Evolutionary conservation across 35 echinoderm and acorn worm genomes (phyloP), one percentile per base, ranked within the genome.

Genomic region (Diadema setosum): DNA sequence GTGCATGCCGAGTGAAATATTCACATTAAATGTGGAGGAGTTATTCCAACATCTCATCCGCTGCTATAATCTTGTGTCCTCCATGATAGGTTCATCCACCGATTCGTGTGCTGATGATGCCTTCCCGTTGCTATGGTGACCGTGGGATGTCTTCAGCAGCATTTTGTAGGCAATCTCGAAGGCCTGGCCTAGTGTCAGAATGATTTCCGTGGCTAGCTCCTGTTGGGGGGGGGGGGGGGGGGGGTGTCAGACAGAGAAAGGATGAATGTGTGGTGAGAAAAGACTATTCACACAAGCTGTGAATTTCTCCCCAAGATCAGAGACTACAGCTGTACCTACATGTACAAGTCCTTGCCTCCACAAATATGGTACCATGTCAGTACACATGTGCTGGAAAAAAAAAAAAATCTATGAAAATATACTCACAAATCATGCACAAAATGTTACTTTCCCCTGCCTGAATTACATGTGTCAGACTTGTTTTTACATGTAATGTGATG

Each of bases 131-230:
- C 32, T 50, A n/a, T n/a, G n/a, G n/a, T 81, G 76, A 41, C 11
- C 31, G 17, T 39, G 57, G 5, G 50, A 29, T 30, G 67, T 80
- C 80, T 97, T 91, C 29, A 94, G 48, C 7, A 98, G 65, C 89
- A 98, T 91, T 55, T 98, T 93, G 64, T 98, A 98, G 44, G 95
- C 96, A 11, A 98, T 87, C 63, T 94, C 95, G 85, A 98, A 98
- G 18, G 96, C 96, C 84, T 94, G 95, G 27, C 95, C 96, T 33
- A 98, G 89, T 2, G 96, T 98, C 37, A 98, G 40, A 75, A 98
- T 98, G 35, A 98, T 94, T 59, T 98, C 96, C 48, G 96, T 88
- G 16, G 96, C 92, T 20, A 92, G 63, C 33, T 94, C 89, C 95
- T 98, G 49, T 55, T 0, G 14, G 49, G 14, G 49, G 14, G 49